These are phyloP conservation scores for Brachypodius melanocephalos DNA, from an alignment of 2,113 vertebrate genomes.

Conservation along the genomic window DNA sequence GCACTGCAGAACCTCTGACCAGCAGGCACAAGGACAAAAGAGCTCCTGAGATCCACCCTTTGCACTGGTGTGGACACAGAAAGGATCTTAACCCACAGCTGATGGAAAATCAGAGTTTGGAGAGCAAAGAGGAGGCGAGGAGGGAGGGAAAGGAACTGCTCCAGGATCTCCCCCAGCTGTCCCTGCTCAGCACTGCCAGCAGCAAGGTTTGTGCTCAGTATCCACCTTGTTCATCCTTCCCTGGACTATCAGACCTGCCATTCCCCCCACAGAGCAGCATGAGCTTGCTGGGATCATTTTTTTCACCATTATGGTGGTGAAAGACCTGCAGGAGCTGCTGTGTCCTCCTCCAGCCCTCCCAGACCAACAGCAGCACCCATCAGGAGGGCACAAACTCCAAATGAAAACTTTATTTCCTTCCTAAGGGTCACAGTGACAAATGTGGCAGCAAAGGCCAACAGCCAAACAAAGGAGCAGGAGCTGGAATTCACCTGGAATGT, in stretches of 20 bases:
- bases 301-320: accelerated
- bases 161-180: background rate
- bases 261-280: background rate
- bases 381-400: background rate
- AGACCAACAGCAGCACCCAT: accelerated
- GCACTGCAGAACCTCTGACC: background rate
- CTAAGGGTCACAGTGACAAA: background rate
- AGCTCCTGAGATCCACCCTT: background rate
- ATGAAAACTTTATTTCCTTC: background rate
- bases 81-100: background rate
- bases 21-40: background rate
- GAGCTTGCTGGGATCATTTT: background rate
- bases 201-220: background rate
- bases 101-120: background rate
- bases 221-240: background rate
- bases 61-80: background rate
- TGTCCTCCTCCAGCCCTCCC: background rate
- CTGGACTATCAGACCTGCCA: background rate
- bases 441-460: background rate
- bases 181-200: no score
- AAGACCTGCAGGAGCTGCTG: background rate
- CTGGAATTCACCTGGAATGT: background rate
- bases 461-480: background rate
- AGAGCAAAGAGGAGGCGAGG: background rate
- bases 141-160: background rate